These are phyloP conservation scores for Teleiodes luculella DNA, from an alignment of 2,888 invertebrate genomes.

Conservation along the genomic window DNA sequence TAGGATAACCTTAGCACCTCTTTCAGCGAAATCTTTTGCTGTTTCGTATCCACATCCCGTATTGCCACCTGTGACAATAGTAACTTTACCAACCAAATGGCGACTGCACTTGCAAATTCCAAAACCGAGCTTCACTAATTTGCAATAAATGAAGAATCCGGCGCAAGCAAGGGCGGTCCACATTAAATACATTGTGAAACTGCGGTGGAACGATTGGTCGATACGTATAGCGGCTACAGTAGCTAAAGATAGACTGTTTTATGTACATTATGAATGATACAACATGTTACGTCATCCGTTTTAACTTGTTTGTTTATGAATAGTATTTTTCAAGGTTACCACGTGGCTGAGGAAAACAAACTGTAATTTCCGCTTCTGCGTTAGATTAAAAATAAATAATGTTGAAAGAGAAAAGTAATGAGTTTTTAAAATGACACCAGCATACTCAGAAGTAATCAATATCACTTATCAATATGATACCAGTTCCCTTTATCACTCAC, in stretches of 20 bases:
- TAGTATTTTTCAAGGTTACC: background rate
- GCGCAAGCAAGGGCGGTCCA: background rate
- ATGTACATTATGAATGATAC: background rate
- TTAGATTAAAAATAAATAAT: too few species aligned
- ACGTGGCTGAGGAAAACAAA: background rate
- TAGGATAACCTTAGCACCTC: slow-evolving; percentile 86
- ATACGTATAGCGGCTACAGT: too few species aligned
- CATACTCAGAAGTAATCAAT: too few species aligned
- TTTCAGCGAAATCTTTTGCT: slow-evolving; percentile 80
- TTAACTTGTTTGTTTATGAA: too few species aligned
- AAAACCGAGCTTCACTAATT: background rate
- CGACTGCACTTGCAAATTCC: slow-evolving; percentile 24
- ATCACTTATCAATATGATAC: too few species aligned
- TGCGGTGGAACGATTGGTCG: background rate
- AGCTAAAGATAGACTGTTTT: background rate
- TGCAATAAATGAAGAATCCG: background rate
- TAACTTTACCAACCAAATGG: slow-evolving; percentile 82
- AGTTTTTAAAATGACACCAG: too few species aligned
- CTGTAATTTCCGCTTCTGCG: too few species aligned
- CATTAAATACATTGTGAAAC: background rate
- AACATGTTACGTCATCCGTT: background rate
- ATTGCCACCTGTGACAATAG: slow-evolving; percentile 89
- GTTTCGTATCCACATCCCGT: slow-evolving; percentile 88
- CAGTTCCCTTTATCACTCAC: too few species aligned
- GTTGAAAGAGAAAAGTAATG: too few species aligned